Percentiles rank a stretch among this genome's conserved stretches.
phyloP scores from a whole-genome alignment of 2,888 invertebrate species.

The Xestoiulus laeticollis region DNA sequence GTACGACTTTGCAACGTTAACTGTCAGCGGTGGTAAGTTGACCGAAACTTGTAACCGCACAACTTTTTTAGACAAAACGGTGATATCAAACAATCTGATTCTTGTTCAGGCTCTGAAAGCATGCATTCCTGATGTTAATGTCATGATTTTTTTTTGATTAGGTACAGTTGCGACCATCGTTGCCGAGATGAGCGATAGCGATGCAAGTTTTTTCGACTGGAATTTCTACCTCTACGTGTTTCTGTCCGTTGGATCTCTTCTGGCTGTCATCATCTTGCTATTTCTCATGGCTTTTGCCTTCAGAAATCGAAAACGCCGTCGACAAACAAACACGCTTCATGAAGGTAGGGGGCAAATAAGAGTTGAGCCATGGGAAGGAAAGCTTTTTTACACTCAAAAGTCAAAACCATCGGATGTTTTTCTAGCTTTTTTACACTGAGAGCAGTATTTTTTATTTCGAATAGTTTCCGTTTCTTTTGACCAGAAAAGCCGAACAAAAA shows the following conservation, averaged over 20 bases:
- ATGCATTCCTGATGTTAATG: too few relatives aligned
- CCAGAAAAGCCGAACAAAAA: conserved; percentile 49
- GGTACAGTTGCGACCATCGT: conserved; percentile 51
- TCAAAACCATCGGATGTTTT: too few relatives aligned
- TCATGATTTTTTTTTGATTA: background rate
- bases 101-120: too few relatives aligned
- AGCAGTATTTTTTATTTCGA: conserved; percentile 45
- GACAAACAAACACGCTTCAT: conserved; percentile 51
- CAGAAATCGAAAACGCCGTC: background rate
- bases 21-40: conserved; percentile 85
- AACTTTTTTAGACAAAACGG: background rate
- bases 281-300: conserved; percentile 43
- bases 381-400: too few relatives aligned
- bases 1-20: conserved; percentile 94
- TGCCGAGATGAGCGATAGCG: conserved; percentile 45
- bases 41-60: too few relatives aligned
- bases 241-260: conserved; percentile 49
- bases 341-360: conserved; percentile 45
- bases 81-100: too few relatives aligned
- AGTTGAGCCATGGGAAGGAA: background rate
- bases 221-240: conserved; percentile 50
- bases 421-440: background rate
- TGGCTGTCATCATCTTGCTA: conserved; percentile 2
- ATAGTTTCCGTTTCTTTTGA: conserved; percentile 42
- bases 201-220: conserved; percentile 40